phyloP scores from a whole-genome alignment of 2,797 vertebrate genomes.

The Dryobates pubescens region DNA sequence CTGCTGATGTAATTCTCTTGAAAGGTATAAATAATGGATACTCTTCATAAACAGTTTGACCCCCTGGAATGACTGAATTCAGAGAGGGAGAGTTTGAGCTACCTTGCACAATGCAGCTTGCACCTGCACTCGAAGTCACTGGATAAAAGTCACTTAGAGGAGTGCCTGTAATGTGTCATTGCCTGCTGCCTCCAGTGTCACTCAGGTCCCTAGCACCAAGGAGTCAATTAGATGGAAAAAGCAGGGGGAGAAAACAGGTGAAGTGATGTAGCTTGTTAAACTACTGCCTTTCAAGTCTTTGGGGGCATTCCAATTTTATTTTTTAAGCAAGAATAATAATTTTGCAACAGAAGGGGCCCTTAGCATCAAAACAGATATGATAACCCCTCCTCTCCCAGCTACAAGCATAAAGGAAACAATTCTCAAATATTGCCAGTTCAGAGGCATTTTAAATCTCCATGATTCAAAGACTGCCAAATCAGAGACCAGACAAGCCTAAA shows the following conservation, averaged over 20 bases:
- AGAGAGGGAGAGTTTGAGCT: constrained; percentile 13
- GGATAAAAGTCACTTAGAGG: constrained; percentile 67
- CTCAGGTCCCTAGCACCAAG: constrained; percentile 53
- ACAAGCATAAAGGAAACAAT: background rate
- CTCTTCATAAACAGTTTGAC: constrained; percentile 49
- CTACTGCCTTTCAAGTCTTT: background rate
- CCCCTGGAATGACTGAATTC: constrained; percentile 52
- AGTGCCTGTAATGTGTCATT: constrained; percentile 64
- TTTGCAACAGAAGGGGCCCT: background rate
- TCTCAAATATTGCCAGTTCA: background rate
- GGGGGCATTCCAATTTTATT: background rate
- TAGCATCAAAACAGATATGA: background rate
- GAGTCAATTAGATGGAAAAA: constrained; percentile 62
- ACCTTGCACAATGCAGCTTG: constrained; percentile 2
- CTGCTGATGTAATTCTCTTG: constrained; percentile 47
- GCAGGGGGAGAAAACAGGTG: constrained; percentile 27
- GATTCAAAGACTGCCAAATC: background rate
- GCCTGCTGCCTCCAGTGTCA: constrained; percentile 64
- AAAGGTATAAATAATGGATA: constrained; percentile 69
- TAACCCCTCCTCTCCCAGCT: background rate
- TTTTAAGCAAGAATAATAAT: background rate
- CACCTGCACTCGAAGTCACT: constrained; percentile 39
- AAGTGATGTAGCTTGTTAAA: constrained; percentile 54
- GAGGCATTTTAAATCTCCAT: background rate
- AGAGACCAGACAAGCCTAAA: background rate